Evolutionary conservation across 2,113 vertebrate genomes (phyloP), one percentile per base, ranked within the genome.

Genomic region (Bos javanicus): DNA sequence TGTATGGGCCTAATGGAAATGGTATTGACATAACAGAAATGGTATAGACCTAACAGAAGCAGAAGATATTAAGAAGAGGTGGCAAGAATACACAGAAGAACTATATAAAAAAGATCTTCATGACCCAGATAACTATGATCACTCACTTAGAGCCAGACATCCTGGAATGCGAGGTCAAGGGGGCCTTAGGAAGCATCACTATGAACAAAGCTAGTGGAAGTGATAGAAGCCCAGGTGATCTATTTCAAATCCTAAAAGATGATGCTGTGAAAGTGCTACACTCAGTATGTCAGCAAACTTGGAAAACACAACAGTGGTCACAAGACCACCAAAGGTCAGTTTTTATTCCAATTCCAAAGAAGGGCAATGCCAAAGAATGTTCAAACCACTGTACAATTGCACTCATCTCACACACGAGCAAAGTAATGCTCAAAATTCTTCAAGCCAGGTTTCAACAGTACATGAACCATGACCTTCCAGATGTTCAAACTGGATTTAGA

Each of bases 141-240:
- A 62, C 6, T 62, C 28, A 62, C 28, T 3, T 62, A 62, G 30
- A 62, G 28, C 30, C 60, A 62, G 30, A 62, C 14, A 62, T 16
- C 30, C 1, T 62, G 60, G 14, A 16, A 33, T 62, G 30, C 0
- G 0, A 33, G 3, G 60, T 16, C 14, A 33, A 33, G 30, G 16
- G 28, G 28, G 60, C 7, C 14, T 62, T 62, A 62, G 30, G 14
- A 33, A 62, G 14, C 2, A 62, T 33, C 30, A 16, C 60, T 62
- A 62, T 1, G 3, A 33, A 62, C 60, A 16, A 33, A 62, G 28
- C 60, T 3, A 16, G 60, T 16, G 6, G 60, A 62, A 14, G 14
- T 62, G 28, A 62, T 33, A 1, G 30, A 62, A 62, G 1, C 1
- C 6, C 60, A 62, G 30, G 7, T 16, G 60, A 30, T 6, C 6